Evolutionary conservation across 92 coral and sea anemone genomes (phyloP).

Genomic region (Hydrozoanthus gracilis): DNA sequence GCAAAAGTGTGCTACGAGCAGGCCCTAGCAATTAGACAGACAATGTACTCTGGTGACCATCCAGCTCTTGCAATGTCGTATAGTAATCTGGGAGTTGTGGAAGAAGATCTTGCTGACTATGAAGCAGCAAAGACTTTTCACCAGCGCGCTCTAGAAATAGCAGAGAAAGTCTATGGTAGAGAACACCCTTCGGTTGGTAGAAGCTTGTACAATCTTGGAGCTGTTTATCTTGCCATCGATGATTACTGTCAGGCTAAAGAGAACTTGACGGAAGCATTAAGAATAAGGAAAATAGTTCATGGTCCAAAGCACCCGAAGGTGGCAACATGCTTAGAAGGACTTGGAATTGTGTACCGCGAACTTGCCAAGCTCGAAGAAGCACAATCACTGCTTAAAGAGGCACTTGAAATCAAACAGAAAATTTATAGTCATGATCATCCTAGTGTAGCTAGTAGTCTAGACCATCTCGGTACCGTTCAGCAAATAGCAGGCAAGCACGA

Average conservation of each 20-base stretch:
- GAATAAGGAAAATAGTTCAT: constrained; percentile 12
- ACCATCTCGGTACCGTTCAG: constrained; percentile 38
- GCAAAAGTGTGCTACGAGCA: constrained; percentile 41
- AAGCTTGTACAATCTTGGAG: constrained; percentile 43
- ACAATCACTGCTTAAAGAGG: constrained; percentile 27
- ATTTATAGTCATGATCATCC: constrained; percentile 28
- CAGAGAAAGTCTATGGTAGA: constrained; percentile 1
- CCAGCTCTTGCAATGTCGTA: constrained; percentile 44
- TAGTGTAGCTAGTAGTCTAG: constrained; percentile 28
- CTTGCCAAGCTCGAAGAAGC: constrained; percentile 43
- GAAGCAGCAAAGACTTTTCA: constrained; percentile 39
- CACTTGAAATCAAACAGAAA: constrained; percentile 37
- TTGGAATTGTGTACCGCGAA: constrained; percentile 43
- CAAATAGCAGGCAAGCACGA: constrained; percentile 36
- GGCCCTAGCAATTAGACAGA: constrained; percentile 36
- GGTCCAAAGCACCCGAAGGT: constrained; percentile 41
- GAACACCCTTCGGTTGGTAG: constrained; percentile 41
- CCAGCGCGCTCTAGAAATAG: constrained; percentile 35
- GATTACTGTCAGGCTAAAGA: constrained; percentile 32
- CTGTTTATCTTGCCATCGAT: constrained; percentile 43
- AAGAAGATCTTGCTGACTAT: constrained; percentile 39
- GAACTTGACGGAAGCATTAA: constrained; percentile 23
- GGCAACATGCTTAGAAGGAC: constrained; percentile 35
- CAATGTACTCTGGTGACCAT: constrained; percentile 32
- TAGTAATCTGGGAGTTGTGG: constrained; percentile 47